Percentiles rank a stretch among this genome's conserved stretches.
Conservation (phyloP, 2,797 vertebrate species). For the Acipenser ruthenus region DNA sequence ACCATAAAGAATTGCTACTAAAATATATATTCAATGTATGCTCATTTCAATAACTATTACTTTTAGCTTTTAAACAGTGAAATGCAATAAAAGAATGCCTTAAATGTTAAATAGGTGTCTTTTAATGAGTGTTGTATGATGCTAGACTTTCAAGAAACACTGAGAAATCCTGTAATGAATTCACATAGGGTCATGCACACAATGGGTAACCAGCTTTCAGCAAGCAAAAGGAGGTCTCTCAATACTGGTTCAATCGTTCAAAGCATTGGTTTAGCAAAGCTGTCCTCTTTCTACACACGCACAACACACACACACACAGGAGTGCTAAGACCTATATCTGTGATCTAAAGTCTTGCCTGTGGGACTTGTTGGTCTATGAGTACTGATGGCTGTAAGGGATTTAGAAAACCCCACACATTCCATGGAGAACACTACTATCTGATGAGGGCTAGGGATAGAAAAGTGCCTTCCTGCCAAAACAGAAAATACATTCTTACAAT, state of each 20-base stretch:
- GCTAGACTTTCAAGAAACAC: neutral
- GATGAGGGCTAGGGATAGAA: constrained; percentile 66
- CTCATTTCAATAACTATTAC: too few relatives aligned
- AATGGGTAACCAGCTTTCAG: neutral
- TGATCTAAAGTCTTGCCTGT: constrained; percentile 63
- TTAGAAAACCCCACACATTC: constrained; percentile 75
- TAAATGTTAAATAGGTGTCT: too few relatives aligned
- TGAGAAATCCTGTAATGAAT: neutral
- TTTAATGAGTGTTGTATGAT: neutral
- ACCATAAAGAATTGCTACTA: too few relatives aligned
- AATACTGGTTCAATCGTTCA: constrained; percentile 23
- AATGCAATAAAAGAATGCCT: too few relatives aligned
- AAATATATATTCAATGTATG: too few relatives aligned
- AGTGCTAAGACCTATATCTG: constrained; percentile 53
- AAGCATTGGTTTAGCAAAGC: constrained; percentile 22
- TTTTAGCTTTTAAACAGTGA: too few relatives aligned
- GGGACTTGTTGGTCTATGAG: constrained; percentile 61
- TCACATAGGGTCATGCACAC: neutral
- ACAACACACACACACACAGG: constrained; percentile 36
- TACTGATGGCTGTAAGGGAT: constrained; percentile 63
- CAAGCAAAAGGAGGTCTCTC: constrained; percentile 20
- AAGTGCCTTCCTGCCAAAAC: constrained; percentile 72
- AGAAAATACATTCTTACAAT: constrained; percentile 40
- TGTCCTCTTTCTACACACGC: constrained; percentile 15
- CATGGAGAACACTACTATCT: constrained; percentile 75